These are phyloP conservation scores for Pocillopora meandrina DNA, from an alignment of 92 coral and sea anemone species.

Conservation along the genomic window DNA sequence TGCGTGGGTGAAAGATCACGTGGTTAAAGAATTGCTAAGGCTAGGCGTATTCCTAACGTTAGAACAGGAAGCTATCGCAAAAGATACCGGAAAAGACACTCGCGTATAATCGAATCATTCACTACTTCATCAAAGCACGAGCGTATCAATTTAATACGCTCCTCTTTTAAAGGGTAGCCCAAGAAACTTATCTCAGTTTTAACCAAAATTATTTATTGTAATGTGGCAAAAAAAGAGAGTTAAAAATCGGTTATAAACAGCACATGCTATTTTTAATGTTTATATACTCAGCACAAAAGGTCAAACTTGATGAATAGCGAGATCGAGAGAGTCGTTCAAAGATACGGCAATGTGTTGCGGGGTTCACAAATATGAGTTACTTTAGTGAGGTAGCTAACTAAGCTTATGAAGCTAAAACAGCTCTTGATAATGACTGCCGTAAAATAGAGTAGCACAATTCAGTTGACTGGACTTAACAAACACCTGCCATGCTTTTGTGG, in stretches of 20 bases:
- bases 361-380: no score
- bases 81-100: constrained; percentile 33
- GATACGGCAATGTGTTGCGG: neutral
- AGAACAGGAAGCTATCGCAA: constrained; percentile 36
- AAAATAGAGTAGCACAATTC: neutral
- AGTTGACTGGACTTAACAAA: neutral
- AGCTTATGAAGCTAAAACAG: neutral
- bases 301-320: neutral
- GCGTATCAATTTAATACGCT: no score
- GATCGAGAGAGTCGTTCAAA: neutral
- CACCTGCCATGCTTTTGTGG: constrained; percentile 29
- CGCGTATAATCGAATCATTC: neutral
- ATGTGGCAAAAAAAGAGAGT: no score
- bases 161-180: no score
- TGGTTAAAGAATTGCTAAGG: constrained; percentile 2
- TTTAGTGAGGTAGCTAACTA: neutral
- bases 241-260: neutral
- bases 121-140: neutral
- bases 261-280: neutral
- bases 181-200: neutral
- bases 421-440: no score
- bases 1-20: constrained; percentile 47
- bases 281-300: neutral
- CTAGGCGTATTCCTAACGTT: constrained; percentile 7
- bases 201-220: no score